Evolutionary conservation across 2,113 vertebrate genomes (phyloP).

Genomic region (Labeo rohita): DNA sequence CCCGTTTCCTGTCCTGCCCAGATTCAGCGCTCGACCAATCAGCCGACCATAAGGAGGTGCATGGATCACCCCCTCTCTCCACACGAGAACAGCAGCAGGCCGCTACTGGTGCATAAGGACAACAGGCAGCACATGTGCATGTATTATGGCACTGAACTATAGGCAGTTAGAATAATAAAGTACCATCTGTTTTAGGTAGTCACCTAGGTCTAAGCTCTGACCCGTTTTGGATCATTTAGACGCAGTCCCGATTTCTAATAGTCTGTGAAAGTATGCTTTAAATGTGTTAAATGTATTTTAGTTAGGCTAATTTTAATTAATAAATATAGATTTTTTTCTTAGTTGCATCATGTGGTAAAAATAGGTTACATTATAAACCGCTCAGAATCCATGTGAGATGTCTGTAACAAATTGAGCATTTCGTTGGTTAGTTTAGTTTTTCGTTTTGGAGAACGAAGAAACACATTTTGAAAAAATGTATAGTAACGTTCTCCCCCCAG

Average conservation of each 20-base stretch:
- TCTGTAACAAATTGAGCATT: background rate
- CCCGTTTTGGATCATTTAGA: too few species aligned
- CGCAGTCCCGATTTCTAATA: too few species aligned
- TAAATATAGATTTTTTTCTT: background rate
- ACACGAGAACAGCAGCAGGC: conserved; percentile 31
- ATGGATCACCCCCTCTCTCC: conserved; percentile 1
- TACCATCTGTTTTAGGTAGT: too few species aligned
- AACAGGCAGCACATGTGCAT: conserved; percentile 9
- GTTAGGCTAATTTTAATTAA: background rate
- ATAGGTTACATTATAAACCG: background rate
- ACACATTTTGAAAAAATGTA: background rate
- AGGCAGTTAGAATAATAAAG: background rate
- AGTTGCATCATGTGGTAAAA: background rate
- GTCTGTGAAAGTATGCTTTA: too few species aligned
- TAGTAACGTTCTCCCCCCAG: conserved; percentile 5
- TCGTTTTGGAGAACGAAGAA: background rate
- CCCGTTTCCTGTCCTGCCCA: conserved; percentile 61
- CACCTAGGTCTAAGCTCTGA: too few species aligned
- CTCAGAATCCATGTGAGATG: background rate
- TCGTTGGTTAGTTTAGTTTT: background rate
- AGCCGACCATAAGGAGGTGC: background rate
- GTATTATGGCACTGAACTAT: background rate
- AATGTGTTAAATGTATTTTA: background rate
- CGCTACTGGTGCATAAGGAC: conserved; percentile 4
- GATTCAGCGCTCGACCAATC: conserved; percentile 53